phyloP scores from a whole-genome alignment of 30 jellyfish, hydroid and myxozoan species.

The Pseudorhiza aurosa region DNA sequence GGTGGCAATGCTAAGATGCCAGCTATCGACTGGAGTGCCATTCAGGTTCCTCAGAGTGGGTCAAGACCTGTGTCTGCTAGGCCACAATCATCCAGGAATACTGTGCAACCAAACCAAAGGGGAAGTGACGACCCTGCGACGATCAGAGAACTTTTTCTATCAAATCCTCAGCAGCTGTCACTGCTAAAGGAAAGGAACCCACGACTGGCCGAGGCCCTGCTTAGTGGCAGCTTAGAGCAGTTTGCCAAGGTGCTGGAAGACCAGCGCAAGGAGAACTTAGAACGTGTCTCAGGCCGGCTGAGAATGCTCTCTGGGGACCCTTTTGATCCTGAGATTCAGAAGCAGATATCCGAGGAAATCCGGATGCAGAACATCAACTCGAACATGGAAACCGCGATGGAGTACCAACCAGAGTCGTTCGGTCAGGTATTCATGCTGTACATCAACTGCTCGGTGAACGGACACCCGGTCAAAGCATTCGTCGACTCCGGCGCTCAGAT shows the following conservation, averaged over 20 bases:
- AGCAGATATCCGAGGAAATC: conserved; percentile 93
- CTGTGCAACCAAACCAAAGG: conserved; percentile 39
- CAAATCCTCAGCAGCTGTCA: conserved; percentile 92
- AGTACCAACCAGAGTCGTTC: conserved; percentile 93
- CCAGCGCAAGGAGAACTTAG: conserved; percentile 84
- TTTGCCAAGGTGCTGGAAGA: conserved; percentile 79
- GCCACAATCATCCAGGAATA: conserved; percentile 25
- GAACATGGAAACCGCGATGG: conserved; percentile 99
- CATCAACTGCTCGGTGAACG: conserved; percentile 91
- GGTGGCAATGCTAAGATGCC: conserved; percentile 37
- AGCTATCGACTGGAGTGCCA: conserved; percentile 93
- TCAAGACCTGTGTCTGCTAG: conserved; percentile 47
- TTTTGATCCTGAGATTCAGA: conserved; percentile 91
- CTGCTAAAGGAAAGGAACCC: conserved; percentile 95
- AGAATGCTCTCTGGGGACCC: conserved; percentile 96
- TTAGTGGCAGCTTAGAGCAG: conserved; percentile 74
- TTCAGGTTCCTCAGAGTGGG: conserved; percentile 74
- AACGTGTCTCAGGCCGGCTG: conserved; percentile 82
- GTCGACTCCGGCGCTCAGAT: conserved; percentile 99
- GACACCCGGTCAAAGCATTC: conserved; percentile 98
- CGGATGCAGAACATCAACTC: conserved; percentile 96
- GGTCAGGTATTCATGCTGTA: conserved; percentile 99
- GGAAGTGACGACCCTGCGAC: conserved; percentile 83
- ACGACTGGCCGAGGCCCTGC: conserved; percentile 91
- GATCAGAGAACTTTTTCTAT: conserved; percentile 80